These are phyloP conservation scores for Andrena dorsata DNA, from an alignment of 2,888 invertebrate genomes.

Conservation along the genomic window DNA sequence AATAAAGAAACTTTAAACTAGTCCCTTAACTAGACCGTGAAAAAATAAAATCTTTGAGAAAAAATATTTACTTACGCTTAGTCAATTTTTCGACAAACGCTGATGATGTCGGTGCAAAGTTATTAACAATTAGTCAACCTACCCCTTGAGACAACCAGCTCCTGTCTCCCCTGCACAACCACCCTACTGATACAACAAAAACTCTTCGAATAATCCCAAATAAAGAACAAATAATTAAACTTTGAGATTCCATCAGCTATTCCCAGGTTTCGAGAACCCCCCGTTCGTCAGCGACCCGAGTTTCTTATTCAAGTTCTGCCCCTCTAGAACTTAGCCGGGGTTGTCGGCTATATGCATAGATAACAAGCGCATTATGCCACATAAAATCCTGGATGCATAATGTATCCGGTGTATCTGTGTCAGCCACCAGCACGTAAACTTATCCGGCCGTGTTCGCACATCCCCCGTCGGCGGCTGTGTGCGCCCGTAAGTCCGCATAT, in stretches of 20 bases:
- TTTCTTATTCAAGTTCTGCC: slow-evolving; percentile 48
- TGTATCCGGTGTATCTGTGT: slow-evolving; percentile 76
- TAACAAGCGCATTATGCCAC: slow-evolving; percentile 80
- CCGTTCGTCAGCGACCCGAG: slow-evolving; percentile 1
- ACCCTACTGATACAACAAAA: no score
- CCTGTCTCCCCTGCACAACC: no score
- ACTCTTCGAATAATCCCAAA: no score
- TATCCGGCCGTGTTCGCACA: slow-evolving; percentile 56
- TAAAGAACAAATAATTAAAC: background rate
- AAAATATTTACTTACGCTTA: no score
- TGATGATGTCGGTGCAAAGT: no score
- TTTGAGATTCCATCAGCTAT: background rate
- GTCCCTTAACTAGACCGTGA: no score
- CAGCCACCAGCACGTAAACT: slow-evolving; percentile 60
- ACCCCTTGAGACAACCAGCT: no score
- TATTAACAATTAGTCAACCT: no score
- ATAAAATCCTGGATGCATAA: slow-evolving; percentile 80
- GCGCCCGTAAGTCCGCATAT: slow-evolving; percentile 24
- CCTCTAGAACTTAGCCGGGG: slow-evolving; percentile 47
- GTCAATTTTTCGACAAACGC: no score
- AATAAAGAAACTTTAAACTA: no score
- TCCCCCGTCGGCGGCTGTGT: background rate
- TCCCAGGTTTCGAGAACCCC: background rate
- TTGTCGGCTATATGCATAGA: slow-evolving; percentile 71
- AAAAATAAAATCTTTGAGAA: no score